A percentile compares a stretch with the other conserved stretches of the same genome.
These are phyloP conservation scores for Endotricha flammealis DNA, from an alignment of 2,888 invertebrate species.

Conservation along the genomic window DNA sequence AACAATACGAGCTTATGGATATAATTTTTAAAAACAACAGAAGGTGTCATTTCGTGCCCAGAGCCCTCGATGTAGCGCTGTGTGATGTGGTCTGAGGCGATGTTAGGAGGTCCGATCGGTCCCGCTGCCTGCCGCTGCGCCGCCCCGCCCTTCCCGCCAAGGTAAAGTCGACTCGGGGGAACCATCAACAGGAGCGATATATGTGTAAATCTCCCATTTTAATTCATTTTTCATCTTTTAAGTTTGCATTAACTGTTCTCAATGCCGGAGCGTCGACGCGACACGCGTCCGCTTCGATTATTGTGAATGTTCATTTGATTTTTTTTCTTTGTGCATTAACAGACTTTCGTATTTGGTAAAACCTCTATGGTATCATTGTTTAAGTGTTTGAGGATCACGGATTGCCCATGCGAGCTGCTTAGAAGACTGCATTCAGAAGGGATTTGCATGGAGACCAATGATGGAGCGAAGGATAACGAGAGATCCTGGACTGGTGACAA, in stretches of 20 bases:
- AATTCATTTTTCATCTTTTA: slow-evolving; percentile 40
- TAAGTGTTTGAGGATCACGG: slow-evolving; percentile 18
- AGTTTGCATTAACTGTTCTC: slow-evolving; percentile 32
- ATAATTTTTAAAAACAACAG: slow-evolving; percentile 76
- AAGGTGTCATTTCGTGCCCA: slow-evolving; percentile 72
- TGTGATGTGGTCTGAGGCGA: slow-evolving; percentile 73
- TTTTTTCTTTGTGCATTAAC: slow-evolving; percentile 30
- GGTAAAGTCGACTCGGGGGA: slow-evolving; percentile 66
- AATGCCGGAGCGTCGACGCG: slow-evolving; percentile 22
- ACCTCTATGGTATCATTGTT: slow-evolving; percentile 54
- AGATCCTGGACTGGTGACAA: background rate
- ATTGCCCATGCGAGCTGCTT: slow-evolving; percentile 3
- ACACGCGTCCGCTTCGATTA: slow-evolving; percentile 8
- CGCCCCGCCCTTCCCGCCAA: slow-evolving; percentile 30
- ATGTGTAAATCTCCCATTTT: slow-evolving; percentile 66
- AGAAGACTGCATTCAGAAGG: background rate
- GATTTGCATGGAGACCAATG: background rate
- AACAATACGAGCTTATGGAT: slow-evolving; percentile 61
- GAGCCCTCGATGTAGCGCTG: slow-evolving; percentile 71
- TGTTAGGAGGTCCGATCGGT: slow-evolving; percentile 57
- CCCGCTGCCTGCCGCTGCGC: slow-evolving; percentile 32
- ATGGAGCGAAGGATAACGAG: background rate
- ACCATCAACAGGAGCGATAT: slow-evolving; percentile 58
- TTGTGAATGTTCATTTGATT: slow-evolving; percentile 20
- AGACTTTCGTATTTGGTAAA: slow-evolving; percentile 49